Conservation (phyloP, 64 coral and sea anemone species). For the Montipora foliosa region DNA sequence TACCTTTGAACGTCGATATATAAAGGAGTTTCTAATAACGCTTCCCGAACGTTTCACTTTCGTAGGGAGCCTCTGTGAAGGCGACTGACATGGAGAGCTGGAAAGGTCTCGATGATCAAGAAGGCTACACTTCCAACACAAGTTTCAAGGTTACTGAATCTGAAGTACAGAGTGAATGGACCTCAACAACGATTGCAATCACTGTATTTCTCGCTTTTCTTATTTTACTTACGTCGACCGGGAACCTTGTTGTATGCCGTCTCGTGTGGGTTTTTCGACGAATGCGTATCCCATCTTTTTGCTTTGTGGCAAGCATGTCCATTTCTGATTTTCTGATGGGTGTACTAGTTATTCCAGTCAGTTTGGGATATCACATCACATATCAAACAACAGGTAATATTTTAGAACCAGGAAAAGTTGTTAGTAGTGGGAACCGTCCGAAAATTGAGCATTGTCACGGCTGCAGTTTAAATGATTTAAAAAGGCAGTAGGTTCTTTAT, state of each 20-base stretch:
- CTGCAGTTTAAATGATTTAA: no score
- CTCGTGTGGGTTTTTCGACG: conserved; percentile 45
- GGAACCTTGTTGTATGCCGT: conserved; percentile 59
- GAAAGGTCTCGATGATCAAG: background rate
- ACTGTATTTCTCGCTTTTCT: conserved; percentile 12
- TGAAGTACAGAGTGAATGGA: background rate
- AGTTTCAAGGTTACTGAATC: background rate
- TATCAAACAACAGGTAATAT: conserved; percentile 64
- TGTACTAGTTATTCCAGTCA: conserved; percentile 45
- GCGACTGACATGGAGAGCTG: background rate
- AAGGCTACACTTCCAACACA: background rate
- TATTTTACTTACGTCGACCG: conserved; percentile 4
- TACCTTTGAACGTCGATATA: no score
- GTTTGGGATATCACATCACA: conserved; percentile 46
- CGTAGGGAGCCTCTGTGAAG: no score
- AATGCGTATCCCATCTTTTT: conserved; percentile 49
- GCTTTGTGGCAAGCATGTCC: conserved; percentile 64
- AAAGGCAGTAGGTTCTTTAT: no score
- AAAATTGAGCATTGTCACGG: no score
- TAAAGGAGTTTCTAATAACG: no score
- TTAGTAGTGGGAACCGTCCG: no score
- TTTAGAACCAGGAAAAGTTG: background rate
- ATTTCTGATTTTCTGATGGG: conserved; percentile 69
- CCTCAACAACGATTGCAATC: conserved; percentile 5
- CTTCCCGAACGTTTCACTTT: background rate